Conservation (phyloP, 2,888 invertebrate species). For the Lepetodrilus schrolli region DNA sequence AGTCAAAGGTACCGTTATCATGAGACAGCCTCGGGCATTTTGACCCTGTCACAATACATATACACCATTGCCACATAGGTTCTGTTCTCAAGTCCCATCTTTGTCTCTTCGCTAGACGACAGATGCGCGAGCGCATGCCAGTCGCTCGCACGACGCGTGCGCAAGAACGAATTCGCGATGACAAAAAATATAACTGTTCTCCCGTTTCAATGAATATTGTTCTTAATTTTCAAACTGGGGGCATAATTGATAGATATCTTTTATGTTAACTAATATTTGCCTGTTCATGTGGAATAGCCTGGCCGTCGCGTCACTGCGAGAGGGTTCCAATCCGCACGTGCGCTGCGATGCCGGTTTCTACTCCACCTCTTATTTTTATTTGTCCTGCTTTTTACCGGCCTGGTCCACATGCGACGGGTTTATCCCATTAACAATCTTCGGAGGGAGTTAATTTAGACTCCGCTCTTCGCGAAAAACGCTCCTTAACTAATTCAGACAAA, state of each 20-base stretch:
- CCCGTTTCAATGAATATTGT: constrained; percentile 31
- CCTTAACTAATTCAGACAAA: constrained; percentile 31
- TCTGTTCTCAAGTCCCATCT: constrained; percentile 2
- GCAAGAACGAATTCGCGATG: not conserved
- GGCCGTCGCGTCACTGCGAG: not conserved
- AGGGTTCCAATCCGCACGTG: constrained; percentile 8
- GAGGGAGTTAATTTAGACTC: constrained; percentile 27
- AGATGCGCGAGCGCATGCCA: constrained; percentile 32
- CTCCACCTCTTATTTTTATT: not conserved
- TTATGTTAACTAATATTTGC: constrained; percentile 33
- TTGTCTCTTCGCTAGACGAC: constrained; percentile 17
- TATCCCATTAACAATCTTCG: constrained; percentile 15
- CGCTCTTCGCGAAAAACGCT: constrained; percentile 7
- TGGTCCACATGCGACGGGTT: not conserved
- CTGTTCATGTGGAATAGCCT: constrained; percentile 24
- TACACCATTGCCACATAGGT: not conserved
- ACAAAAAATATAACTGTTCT: constrained; percentile 27
- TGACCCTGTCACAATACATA: not conserved
- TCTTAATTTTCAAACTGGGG: constrained; percentile 27
- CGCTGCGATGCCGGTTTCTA: not conserved
- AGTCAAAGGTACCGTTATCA: not conserved
- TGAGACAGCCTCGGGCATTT: not conserved
- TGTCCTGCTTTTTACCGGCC: constrained; percentile 20
- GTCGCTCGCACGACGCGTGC: constrained; percentile 29
- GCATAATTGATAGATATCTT: constrained; percentile 31